Conservation (phyloP, 2,113 vertebrate species). For the zebrafish (Danio rerio) region GRCz12tu NC_133192.1:37493001-37493500, state of each 20-base stretch:
- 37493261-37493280: constrained; percentile 33
- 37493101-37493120: not conserved
- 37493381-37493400: constrained; percentile 60
- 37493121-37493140: no score
- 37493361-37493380: constrained; percentile 53
- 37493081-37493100: not conserved
- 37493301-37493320: constrained; percentile 59
- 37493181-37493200: constrained; percentile 1
- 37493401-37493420: constrained; percentile 53
- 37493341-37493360: constrained; percentile 61
- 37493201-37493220: constrained; percentile 19
- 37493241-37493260: constrained; percentile 41
- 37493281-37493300: constrained; percentile 47
- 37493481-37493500: constrained; percentile 61
- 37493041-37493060: no score
- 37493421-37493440: constrained; percentile 50
- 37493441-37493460: constrained; percentile 59
- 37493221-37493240: constrained; percentile 5
- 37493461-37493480: constrained; percentile 57
- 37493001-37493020: no score
- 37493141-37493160: not conserved
- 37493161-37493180: not conserved
- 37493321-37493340: constrained; percentile 48
- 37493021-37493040: no score
- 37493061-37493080: not conserved